phyloP scores from a whole-genome alignment of 1,140 invertebrate genomes.

The Planococcus citri region DNA sequence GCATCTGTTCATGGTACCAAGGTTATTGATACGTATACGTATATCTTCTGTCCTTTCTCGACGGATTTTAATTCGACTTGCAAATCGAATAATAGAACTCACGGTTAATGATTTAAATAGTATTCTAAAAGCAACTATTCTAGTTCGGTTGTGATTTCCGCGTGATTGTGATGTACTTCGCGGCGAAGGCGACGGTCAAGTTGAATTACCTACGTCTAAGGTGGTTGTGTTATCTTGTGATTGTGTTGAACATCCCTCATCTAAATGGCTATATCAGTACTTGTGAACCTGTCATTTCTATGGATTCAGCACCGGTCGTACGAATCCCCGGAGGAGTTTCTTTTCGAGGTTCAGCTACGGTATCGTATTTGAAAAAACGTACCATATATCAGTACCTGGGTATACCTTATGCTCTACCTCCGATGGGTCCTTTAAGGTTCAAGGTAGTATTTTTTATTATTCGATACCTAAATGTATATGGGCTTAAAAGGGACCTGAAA shows the following conservation, averaged over 20 bases:
- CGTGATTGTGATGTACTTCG: background rate
- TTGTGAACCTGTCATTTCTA: conserved; percentile 12
- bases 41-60: no score
- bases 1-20: background rate
- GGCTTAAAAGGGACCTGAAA: no score
- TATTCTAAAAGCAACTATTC: background rate
- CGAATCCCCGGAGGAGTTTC: conserved; percentile 22
- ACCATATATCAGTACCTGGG: conserved; percentile 32
- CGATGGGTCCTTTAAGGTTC: conserved; percentile 34
- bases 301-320: conserved; percentile 14
- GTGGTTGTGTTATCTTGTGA: background rate
- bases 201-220: background rate
- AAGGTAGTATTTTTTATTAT: conserved; percentile 31
- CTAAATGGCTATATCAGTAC: background rate
- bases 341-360: conserved; percentile 22
- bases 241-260: background rate
- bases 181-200: no score
- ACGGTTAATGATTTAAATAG: background rate
- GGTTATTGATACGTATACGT: background rate
- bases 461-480: no score
- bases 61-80: no score
- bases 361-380: conserved; percentile 25
- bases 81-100: no score
- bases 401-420: conserved; percentile 36
- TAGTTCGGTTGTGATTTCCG: background rate